Percentiles rank a stretch among this genome's conserved stretches.
phyloP scores from a whole-genome alignment of 2,797 vertebrate genomes.

The Allobates femoralis region DNA sequence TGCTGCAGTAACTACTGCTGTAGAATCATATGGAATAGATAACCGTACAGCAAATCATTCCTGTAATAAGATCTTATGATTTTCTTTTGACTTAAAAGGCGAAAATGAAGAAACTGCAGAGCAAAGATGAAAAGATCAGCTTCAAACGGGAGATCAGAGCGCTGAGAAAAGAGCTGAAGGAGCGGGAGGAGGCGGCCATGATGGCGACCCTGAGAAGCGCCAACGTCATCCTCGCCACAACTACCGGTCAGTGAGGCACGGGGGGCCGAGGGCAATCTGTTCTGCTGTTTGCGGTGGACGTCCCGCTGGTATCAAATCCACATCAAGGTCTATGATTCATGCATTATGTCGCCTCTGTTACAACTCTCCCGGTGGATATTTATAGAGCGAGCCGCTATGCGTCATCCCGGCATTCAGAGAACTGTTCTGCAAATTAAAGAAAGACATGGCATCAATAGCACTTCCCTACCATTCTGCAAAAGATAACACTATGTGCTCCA shows the following conservation, averaged over 20 bases:
- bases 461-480: background rate
- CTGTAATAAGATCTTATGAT: background rate
- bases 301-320: background rate
- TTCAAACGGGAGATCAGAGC: conserved; percentile 84
- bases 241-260: conserved; percentile 80
- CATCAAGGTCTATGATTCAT: conserved; percentile 27
- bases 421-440: background rate
- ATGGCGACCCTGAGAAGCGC: conserved; percentile 81
- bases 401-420: background rate
- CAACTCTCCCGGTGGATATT: background rate
- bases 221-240: conserved; percentile 87
- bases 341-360: background rate
- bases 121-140: conserved; percentile 81
- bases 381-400: background rate
- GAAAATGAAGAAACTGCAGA: conserved; percentile 80
- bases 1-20: background rate
- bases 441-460: background rate
- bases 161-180: conserved; percentile 88
- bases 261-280: background rate
- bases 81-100: conserved; percentile 69
- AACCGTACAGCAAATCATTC: background rate
- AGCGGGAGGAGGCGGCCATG: conserved; percentile 84
- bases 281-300: background rate
- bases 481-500: background rate
- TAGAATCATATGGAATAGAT: background rate